Conservation (phyloP, 2,797 vertebrate genomes). For the Carapus acus region DNA sequence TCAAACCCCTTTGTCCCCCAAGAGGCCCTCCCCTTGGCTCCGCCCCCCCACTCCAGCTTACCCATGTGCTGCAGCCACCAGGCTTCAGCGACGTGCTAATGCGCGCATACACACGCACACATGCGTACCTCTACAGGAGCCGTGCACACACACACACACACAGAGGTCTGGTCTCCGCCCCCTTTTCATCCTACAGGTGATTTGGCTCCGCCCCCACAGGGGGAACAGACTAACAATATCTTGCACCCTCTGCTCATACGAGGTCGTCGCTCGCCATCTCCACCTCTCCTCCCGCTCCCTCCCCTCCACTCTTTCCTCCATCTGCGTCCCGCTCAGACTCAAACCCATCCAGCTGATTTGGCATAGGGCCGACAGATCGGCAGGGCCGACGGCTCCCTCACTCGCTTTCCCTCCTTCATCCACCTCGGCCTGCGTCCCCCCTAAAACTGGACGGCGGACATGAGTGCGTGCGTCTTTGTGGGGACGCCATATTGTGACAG, state of each 20-base stretch:
- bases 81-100: conserved; percentile 62
- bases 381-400: too few species aligned
- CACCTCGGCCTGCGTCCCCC: too few species aligned
- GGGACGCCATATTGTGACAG: background rate
- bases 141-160: too few species aligned
- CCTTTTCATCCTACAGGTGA: conserved; percentile 27
- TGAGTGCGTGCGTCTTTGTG: too few species aligned
- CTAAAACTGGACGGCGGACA: too few species aligned
- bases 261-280: conserved; percentile 32
- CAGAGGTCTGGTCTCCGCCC: too few species aligned
- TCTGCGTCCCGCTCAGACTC: too few species aligned
- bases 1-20: too few species aligned
- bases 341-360: too few species aligned
- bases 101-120: too few species aligned
- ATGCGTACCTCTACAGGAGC: conserved; percentile 52
- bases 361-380: too few species aligned
- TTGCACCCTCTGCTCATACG: conserved; percentile 22
- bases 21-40: conserved; percentile 20
- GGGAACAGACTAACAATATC: conserved; percentile 51
- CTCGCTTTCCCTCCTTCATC: too few species aligned
- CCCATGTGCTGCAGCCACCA: conserved; percentile 54
- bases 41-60: conserved; percentile 32
- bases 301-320: conserved; percentile 22
- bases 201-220: conserved; percentile 19
- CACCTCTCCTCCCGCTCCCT: conserved; percentile 48